These are phyloP conservation scores for Potorous gilbertii DNA, from an alignment of 2,797 vertebrate species.

Conservation along the genomic window DNA sequence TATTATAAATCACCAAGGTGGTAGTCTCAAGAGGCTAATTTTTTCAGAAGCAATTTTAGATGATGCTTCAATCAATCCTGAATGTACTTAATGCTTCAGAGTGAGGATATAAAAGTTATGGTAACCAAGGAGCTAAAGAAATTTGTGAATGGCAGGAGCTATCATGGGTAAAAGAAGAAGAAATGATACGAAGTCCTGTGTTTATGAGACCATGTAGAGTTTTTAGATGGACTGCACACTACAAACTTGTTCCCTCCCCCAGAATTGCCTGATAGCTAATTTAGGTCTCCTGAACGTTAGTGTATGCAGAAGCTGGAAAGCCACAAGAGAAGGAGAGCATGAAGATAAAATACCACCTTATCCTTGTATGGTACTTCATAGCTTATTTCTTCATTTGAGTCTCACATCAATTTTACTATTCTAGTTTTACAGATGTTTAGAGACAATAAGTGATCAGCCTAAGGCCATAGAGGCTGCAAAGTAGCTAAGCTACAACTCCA, in stretches of 20 bases:
- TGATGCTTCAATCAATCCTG: constrained; percentile 40
- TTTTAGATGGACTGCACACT: background rate
- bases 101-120: background rate
- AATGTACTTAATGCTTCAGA: background rate
- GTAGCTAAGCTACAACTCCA: background rate
- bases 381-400: background rate
- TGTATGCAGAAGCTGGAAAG: background rate
- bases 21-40: constrained; percentile 43
- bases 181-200: background rate
- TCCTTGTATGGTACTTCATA: background rate
- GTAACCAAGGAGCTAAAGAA: background rate
- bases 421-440: background rate
- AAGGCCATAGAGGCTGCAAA: background rate
- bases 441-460: background rate
- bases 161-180: background rate
- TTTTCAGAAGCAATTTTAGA: constrained; percentile 37
- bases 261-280: background rate
- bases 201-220: background rate
- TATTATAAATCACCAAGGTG: constrained; percentile 47
- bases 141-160: background rate
- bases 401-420: background rate
- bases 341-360: background rate
- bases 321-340: background rate
- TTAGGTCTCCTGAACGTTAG: background rate
- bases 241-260: background rate